Evolutionary conservation across 2,113 vertebrate genomes (phyloP).

Genomic region (Phyllostomus discolor): DNA sequence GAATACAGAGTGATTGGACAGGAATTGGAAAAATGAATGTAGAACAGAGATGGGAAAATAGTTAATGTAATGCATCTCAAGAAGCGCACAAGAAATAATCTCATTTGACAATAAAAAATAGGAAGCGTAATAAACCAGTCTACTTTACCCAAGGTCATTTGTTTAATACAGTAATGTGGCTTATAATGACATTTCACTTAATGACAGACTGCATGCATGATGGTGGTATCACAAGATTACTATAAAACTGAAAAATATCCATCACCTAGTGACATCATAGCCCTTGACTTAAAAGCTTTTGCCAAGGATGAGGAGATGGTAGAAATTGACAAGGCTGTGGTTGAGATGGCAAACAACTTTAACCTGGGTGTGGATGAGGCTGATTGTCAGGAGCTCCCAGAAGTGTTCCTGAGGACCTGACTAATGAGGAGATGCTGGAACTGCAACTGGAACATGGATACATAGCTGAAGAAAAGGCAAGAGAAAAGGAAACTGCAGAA

Average conservation of each 20-base stretch:
- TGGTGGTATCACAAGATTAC: background rate
- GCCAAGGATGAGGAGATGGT: background rate
- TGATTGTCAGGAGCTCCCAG: background rate
- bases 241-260: background rate
- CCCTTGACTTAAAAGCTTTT: background rate
- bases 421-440: background rate
- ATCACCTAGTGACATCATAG: background rate
- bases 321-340: no score
- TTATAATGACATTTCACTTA: background rate
- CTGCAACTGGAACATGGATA: no score
- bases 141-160: background rate
- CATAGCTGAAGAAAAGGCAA: background rate
- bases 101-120: background rate
- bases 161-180: background rate
- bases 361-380: background rate
- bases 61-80: background rate
- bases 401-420: background rate
- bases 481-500: background rate
- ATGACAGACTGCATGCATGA: background rate
- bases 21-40: background rate
- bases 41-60: background rate
- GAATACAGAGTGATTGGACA: background rate
- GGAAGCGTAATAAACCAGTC: background rate
- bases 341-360: background rate
- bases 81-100: background rate